Conservation (phyloP, 2,888 invertebrate genomes). For the Sarcophaga variegata region DNA sequence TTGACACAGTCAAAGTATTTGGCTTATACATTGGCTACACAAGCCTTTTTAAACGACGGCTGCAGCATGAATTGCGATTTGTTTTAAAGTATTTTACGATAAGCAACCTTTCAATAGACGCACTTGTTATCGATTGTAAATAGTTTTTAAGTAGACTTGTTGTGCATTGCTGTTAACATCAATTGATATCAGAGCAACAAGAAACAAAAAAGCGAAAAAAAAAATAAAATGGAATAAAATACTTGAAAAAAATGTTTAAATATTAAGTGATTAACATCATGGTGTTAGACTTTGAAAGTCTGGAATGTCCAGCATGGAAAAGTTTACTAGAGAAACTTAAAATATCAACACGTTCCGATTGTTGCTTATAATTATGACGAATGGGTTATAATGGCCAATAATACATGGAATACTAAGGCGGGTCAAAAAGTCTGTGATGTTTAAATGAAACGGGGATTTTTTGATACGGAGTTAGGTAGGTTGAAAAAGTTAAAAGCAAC, state of each 20-base stretch:
- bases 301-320: neutral
- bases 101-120: constrained; percentile 23
- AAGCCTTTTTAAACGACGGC: neutral
- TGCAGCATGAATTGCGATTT: constrained; percentile 19
- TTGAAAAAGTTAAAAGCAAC: no score
- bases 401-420: no score
- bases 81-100: neutral
- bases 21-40: constrained; percentile 13
- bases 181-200: constrained; percentile 40
- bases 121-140: constrained; percentile 42
- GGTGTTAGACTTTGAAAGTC: neutral
- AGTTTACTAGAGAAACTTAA: no score
- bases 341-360: no score
- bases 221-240: neutral
- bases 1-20: constrained; percentile 33
- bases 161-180: constrained; percentile 44
- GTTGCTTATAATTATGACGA: no score
- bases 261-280: constrained; percentile 21
- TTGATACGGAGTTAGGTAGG: no score
- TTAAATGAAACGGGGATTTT: no score
- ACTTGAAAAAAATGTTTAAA: neutral
- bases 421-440: no score
- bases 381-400: no score
- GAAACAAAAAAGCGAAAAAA: neutral
- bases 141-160: constrained; percentile 51